A percentile compares a stretch with the other conserved stretches of the same genome.
Evolutionary conservation across 2,113 vertebrate genomes (phyloP).

Genomic region (Vulpes ferrilata): DNA sequence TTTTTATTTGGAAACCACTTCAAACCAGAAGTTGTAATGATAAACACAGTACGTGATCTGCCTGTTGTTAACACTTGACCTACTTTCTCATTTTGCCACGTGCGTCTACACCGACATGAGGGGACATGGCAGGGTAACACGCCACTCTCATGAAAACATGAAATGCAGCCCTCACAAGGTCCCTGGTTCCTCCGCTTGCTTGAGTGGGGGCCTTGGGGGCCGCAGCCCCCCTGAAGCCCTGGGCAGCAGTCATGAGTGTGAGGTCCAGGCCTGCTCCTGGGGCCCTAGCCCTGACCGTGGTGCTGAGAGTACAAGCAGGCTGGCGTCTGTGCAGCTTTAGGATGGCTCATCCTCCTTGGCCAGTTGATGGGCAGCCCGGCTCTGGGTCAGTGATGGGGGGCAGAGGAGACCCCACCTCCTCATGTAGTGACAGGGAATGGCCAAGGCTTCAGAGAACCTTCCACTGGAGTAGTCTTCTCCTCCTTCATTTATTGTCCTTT

Average conservation of each 20-base stretch:
- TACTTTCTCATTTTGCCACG: too few species aligned
- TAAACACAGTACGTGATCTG: background rate
- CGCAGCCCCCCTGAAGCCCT: too few species aligned
- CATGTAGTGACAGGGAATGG: background rate
- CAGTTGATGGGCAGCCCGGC: background rate
- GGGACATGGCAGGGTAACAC: too few species aligned
- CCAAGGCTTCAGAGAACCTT: background rate
- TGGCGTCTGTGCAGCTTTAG: accelerated
- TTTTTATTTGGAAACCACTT: slow-evolving; percentile 8
- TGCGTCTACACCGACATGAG: too few species aligned
- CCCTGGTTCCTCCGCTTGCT: background rate
- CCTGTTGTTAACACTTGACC: background rate
- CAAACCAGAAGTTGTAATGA: background rate
- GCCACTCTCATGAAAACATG: accelerated
- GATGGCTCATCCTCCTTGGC: background rate
- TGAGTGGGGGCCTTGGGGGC: background rate
- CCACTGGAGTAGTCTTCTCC: background rate
- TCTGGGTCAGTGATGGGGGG: background rate
- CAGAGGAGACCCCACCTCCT: background rate
- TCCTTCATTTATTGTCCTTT: too few species aligned
- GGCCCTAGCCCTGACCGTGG: background rate
- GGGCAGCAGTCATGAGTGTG: too few species aligned
- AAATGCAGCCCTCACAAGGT: background rate
- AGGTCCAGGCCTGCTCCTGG: background rate
- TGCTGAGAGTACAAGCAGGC: background rate